A percentile compares a stretch with the other conserved stretches of the same genome.
These are phyloP conservation scores for Tyto alba DNA, from an alignment of 2,113 vertebrate species.

Conservation along the genomic window DNA sequence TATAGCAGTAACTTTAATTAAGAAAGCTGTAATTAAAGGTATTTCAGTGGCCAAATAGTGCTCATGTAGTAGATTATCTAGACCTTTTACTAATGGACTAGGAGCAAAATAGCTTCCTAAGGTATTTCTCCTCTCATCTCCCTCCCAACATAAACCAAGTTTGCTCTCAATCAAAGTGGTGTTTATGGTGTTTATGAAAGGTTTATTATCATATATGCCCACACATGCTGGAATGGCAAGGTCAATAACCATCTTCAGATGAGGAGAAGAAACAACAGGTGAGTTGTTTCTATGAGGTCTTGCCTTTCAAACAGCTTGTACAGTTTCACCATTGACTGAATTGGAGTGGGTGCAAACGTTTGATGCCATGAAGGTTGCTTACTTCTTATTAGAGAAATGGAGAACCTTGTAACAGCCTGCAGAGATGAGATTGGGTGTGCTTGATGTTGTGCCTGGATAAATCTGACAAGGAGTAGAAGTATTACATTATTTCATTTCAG, in stretches of 20 bases:
- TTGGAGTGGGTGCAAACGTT: neutral
- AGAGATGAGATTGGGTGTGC: neutral
- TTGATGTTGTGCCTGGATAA: neutral
- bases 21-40: conserved; percentile 22
- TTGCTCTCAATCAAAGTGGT: neutral
- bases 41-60: neutral
- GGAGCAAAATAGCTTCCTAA: neutral
- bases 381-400: neutral
- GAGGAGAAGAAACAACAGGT: neutral
- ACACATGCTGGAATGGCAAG: neutral
- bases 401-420: neutral
- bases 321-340: neutral
- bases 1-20: neutral
- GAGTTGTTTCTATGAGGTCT: neutral
- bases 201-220: neutral
- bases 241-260: neutral
- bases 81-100: neutral
- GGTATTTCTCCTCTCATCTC: neutral
- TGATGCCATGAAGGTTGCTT: neutral
- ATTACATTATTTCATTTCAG: neutral
- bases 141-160: neutral
- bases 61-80: neutral
- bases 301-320: neutral
- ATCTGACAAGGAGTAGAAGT: neutral
- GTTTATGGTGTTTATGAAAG: neutral